These are phyloP conservation scores for Danionella cerebrum DNA, from an alignment of 2,113 vertebrate genomes.

Conservation along the genomic window DNA sequence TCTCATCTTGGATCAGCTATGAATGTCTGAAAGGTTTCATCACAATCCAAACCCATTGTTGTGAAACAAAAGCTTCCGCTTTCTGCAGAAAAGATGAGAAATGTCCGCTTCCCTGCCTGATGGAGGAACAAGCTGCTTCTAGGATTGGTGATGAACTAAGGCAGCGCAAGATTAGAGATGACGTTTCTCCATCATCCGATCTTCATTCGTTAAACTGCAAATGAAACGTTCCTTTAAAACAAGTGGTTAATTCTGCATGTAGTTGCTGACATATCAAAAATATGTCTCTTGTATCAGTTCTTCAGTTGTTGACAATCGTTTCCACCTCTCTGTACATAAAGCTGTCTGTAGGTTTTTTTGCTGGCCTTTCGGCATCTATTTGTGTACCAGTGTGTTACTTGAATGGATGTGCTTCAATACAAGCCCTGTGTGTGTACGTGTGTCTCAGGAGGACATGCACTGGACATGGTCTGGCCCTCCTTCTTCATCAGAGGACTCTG, in stretches of 20 bases:
- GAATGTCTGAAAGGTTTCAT: background rate
- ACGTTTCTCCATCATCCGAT: background rate
- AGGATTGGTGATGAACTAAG: background rate
- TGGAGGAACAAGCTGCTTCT: background rate
- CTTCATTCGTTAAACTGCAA: slow-evolving; percentile 9
- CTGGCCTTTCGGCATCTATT: slow-evolving; percentile 42
- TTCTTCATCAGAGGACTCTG: slow-evolving; percentile 84
- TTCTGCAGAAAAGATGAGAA: background rate
- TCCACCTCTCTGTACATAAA: slow-evolving; percentile 36
- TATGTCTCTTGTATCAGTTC: background rate
- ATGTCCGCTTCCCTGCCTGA: background rate
- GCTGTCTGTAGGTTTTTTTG: slow-evolving; percentile 41
- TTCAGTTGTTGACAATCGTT: background rate
- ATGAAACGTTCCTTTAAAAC: background rate
- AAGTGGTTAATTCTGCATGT: background rate
- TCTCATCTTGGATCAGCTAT: background rate
- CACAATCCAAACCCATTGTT: background rate
- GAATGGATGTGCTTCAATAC: slow-evolving; percentile 60
- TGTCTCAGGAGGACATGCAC: slow-evolving; percentile 89
- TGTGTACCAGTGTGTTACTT: slow-evolving; percentile 58
- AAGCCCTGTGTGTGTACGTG: slow-evolving; percentile 36
- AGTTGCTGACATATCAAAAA: slow-evolving; percentile 19
- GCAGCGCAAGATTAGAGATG: background rate
- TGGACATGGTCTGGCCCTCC: slow-evolving; percentile 86
- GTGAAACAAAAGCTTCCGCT: background rate